Evolutionary conservation across 2,888 invertebrate genomes (phyloP).

Genomic region (Drosophila paramelanica): DNA sequence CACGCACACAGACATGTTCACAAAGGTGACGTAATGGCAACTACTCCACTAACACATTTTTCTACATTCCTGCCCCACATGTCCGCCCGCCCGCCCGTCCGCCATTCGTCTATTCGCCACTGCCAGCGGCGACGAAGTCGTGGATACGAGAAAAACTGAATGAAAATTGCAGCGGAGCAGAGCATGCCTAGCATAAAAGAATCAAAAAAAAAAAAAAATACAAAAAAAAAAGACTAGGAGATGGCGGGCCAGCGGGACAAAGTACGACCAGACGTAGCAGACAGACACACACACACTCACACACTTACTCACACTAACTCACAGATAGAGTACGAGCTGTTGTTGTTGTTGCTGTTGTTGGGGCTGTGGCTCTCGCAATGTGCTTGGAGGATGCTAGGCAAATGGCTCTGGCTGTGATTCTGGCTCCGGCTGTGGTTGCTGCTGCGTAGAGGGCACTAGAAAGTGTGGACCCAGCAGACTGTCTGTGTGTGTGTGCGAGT

Average conservation of each 20-base stretch:
- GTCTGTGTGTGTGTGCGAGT: slow-evolving; percentile 16
- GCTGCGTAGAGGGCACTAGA: slow-evolving; percentile 55
- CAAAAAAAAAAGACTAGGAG: slow-evolving; percentile 26
- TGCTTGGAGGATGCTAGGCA: slow-evolving; percentile 53
- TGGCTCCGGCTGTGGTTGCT: slow-evolving; percentile 17
- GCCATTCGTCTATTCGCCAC: slow-evolving; percentile 20
- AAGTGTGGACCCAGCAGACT: slow-evolving; percentile 33
- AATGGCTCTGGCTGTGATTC: slow-evolving; percentile 35
- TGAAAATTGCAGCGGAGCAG: slow-evolving; percentile 57
- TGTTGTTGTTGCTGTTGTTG: slow-evolving; percentile 11
- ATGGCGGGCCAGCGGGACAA: slow-evolving; percentile 5
- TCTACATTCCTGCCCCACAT: slow-evolving; percentile 83
- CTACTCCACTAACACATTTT: slow-evolving; percentile 85
- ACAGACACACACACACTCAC: slow-evolving; percentile 16
- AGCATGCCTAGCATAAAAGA: slow-evolving; percentile 41
- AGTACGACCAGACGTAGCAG: slow-evolving; percentile 14
- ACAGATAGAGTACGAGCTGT: slow-evolving; percentile 11
- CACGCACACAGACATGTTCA: slow-evolving; percentile 31
- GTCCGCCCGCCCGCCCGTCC: slow-evolving; percentile 13
- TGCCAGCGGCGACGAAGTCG: slow-evolving; percentile 24
- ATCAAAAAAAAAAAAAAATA: slow-evolving; percentile 8
- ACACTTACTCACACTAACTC: slow-evolving; percentile 20
- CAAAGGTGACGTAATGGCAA: slow-evolving; percentile 85
- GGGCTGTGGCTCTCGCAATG: slow-evolving; percentile 12
- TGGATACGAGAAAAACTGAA: slow-evolving; percentile 51